These are phyloP conservation scores for Steinernema carpocapsae DNA, from an alignment of 2,888 invertebrate genomes.

Conservation along the genomic window DNA sequence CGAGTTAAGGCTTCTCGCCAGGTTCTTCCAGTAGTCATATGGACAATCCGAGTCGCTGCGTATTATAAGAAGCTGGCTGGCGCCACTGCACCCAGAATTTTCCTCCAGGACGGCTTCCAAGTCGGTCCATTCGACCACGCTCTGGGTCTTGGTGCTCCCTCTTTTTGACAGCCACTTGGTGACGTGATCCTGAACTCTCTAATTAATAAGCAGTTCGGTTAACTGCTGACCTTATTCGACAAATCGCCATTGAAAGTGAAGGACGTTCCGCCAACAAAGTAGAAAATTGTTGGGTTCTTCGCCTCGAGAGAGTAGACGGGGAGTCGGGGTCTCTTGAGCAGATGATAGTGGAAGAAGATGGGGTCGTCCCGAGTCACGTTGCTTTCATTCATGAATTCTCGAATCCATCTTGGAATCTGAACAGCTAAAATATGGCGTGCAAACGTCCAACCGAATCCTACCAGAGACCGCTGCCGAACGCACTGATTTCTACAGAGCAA, in stretches of 20 bases:
- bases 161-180: conserved; percentile 42
- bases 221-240: conserved; percentile 39
- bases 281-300: conserved; percentile 39
- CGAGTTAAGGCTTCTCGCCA: conserved; percentile 32
- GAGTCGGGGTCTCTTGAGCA: conserved; percentile 32
- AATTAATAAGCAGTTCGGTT: neutral
- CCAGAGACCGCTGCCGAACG: conserved; percentile 41
- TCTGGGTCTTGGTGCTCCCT: conserved; percentile 43
- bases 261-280: conserved; percentile 44
- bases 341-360: conserved; percentile 46
- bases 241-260: conserved; percentile 42
- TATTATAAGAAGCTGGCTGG: neutral
- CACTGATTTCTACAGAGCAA: conserved; percentile 46
- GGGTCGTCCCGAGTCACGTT: conserved; percentile 37
- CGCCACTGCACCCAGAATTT: neutral
- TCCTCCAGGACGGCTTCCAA: conserved; percentile 36
- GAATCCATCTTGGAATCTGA: conserved; percentile 48
- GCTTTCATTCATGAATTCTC: conserved; percentile 42
- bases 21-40: conserved; percentile 35
- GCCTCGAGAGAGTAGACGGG: conserved; percentile 43
- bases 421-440: no score
- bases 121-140: conserved; percentile 33
- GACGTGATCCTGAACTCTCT: conserved; percentile 39
- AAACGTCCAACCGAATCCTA: conserved; percentile 7
- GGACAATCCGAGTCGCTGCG: conserved; percentile 25